Evolutionary conservation across 1,140 invertebrate species (phyloP), one percentile per base, ranked within the genome.

Genomic region (Lasaia peninsularis): DNA sequence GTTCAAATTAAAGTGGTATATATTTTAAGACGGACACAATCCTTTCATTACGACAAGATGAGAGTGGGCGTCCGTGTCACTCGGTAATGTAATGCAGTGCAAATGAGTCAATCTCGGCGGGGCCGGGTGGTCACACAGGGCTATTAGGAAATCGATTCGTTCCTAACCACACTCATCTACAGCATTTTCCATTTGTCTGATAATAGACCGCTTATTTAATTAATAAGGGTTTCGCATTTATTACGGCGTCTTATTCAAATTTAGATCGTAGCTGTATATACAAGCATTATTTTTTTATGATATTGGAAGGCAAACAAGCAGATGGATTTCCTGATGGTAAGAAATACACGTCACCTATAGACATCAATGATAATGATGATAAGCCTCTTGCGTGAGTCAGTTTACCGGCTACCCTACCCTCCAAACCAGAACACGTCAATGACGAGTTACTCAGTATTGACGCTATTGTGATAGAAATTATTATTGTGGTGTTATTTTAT

Each of bases 41-140:
- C 56, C 71, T 73, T 74, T 75, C 71, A 81, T 84, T 84, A 86
- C 65, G 59, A 56, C 63, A 63, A 85, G 79, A 88, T 88, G 82
- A 86, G 83, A 88, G 85, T 88, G 83, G 82, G 71, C 75, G 72
- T 56, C 68, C 78, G 75, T 85, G 85, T 86, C 80, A 71, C 71
- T 73, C 76, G 65, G 80, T 88, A 88, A 88, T 88, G 85, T 88
- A 86, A 88, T 88, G 83, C 85, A 85, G 85, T 86, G 85, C 85
- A 83, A 88, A 88, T 85, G 83, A 86, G 81, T 88, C 85, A 86
- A 88, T 88, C 85, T 88, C 85, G 65, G 77, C 73, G 74, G 85
- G 71, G 71, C 65, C 76, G 71, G 73, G 71, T 73, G 72, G 78
- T 68, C 79, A 78, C 72, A 73, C 78, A 78, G 61, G 65, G 72